Percentiles rank a stretch among this genome's conserved stretches.
These are phyloP conservation scores for Cheumatopsyche charites DNA, from an alignment of 1,140 invertebrate species.

Conservation along the genomic window DNA sequence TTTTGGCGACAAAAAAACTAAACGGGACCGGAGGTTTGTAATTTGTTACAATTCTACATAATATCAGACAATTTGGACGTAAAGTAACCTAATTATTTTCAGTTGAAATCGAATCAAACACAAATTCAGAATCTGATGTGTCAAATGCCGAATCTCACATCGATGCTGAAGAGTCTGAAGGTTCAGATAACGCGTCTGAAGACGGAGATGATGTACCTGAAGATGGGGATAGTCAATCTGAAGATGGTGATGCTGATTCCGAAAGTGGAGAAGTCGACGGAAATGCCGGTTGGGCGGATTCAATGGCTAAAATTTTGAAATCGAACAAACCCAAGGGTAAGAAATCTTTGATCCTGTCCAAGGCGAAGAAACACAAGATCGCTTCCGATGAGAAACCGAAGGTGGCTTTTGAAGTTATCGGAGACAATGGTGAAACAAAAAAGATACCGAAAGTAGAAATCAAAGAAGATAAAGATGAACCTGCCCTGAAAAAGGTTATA, in stretches of 20 bases:
- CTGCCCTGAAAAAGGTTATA: slow-evolving; percentile 43
- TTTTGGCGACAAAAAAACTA: too few relatives aligned
- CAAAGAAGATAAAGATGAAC: slow-evolving; percentile 44
- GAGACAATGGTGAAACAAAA: slow-evolving; percentile 51
- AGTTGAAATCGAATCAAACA: too few relatives aligned
- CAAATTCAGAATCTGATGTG: too few relatives aligned
- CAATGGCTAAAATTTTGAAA: slow-evolving; percentile 74
- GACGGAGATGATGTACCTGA: background rate
- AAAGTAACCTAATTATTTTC: too few relatives aligned
- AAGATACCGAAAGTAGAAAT: slow-evolving; percentile 55
- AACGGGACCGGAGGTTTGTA: too few relatives aligned
- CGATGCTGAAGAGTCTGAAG: background rate
- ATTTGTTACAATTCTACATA: too few relatives aligned
- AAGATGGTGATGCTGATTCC: background rate
- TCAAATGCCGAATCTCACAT: background rate
- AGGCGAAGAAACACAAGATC: slow-evolving; percentile 70
- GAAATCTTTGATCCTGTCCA: slow-evolving; percentile 74
- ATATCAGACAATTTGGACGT: too few relatives aligned
- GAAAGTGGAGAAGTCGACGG: background rate
- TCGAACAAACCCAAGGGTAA: slow-evolving; percentile 77
- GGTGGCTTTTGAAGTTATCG: slow-evolving; percentile 62
- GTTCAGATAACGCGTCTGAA: background rate
- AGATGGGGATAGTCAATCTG: background rate
- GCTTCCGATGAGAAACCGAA: slow-evolving; percentile 60
- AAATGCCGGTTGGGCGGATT: slow-evolving; percentile 72